phyloP scores from a whole-genome alignment of 2,797 vertebrate species.

The Dendrocincla fuliginosa region DNA sequence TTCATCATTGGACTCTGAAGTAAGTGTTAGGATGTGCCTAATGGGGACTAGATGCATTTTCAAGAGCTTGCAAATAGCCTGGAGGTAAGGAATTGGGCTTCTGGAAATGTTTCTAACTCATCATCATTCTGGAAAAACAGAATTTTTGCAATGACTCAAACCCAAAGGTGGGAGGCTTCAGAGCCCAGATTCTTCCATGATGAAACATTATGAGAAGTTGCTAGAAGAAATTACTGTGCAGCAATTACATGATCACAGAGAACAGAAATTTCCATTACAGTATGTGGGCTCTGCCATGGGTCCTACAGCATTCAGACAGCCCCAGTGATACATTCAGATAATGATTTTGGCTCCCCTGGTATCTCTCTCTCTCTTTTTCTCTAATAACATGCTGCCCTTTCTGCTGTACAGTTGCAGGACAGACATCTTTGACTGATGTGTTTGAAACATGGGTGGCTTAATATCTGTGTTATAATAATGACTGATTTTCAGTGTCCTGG shows the following conservation, averaged over 20 bases:
- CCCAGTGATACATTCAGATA: not conserved
- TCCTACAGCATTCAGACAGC: not conserved
- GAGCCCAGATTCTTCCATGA: not conserved
- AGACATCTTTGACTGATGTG: constrained; percentile 26
- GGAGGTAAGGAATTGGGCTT: not conserved
- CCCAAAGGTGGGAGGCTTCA: not conserved
- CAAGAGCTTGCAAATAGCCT: not conserved
- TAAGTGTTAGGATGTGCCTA: not conserved
- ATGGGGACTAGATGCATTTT: not conserved
- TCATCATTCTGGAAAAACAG: not conserved
- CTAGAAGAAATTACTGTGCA: not conserved
- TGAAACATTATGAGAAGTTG: not conserved
- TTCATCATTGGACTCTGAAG: not conserved
- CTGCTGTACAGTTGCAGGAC: constrained; percentile 19
- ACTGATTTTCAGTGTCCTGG: constrained; percentile 34
- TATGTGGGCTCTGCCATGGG: not conserved
- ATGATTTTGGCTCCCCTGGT: constrained; percentile 32
- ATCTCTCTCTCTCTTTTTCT: not conserved
- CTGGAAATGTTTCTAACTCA: not conserved
- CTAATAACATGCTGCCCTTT: constrained; percentile 39
- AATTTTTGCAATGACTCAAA: not conserved
- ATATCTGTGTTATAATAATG: constrained; percentile 32
- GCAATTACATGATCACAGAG: constrained; percentile 3
- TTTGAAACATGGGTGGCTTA: constrained; percentile 46
- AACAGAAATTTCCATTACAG: not conserved